A percentile compares a stretch with the other conserved stretches of the same genome.
phyloP scores from a whole-genome alignment of 2,113 vertebrate species.

The Percina caprodes region DNA sequence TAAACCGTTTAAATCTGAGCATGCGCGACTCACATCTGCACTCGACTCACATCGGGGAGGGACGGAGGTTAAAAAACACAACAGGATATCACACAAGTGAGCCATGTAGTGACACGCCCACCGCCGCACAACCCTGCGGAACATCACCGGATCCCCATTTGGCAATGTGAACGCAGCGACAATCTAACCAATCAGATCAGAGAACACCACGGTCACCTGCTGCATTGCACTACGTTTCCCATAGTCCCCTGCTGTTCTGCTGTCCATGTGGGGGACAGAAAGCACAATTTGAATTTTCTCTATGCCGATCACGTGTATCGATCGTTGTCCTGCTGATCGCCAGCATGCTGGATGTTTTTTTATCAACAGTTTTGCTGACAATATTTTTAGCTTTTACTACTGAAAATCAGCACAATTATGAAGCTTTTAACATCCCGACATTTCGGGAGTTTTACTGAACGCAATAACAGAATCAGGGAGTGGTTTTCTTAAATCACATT shows the following conservation, averaged over 20 bases:
- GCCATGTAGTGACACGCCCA: too few relatives aligned
- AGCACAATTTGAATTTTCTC: slow-evolving; percentile 59
- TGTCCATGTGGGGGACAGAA: slow-evolving; percentile 41
- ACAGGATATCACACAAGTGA: too few relatives aligned
- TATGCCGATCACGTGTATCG: too few relatives aligned
- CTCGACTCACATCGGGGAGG: too few relatives aligned
- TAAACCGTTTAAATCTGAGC: too few relatives aligned
- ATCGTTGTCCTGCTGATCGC: slow-evolving; percentile 43
- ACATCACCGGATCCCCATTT: too few relatives aligned
- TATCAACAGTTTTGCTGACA: neutral
- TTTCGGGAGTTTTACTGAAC: neutral
- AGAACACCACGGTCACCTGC: slow-evolving; percentile 40
- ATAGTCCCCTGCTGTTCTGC: slow-evolving; percentile 46
- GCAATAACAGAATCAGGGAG: slow-evolving; percentile 58
- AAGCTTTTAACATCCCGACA: neutral
- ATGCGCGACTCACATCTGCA: too few relatives aligned
- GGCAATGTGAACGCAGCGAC: neutral
- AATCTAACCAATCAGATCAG: slow-evolving; percentile 69
- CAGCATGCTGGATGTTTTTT: slow-evolving; percentile 40
- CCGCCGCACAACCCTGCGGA: too few relatives aligned
- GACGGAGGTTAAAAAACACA: too few relatives aligned
- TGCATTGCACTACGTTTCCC: slow-evolving; percentile 74
- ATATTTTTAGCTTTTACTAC: slow-evolving; percentile 39
- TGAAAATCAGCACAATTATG: slow-evolving; percentile 48
- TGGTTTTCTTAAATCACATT: slow-evolving; percentile 1